Evolutionary conservation across 92 coral and sea anemone genomes (phyloP).

Genomic region (Umimayanthus kanabou): DNA sequence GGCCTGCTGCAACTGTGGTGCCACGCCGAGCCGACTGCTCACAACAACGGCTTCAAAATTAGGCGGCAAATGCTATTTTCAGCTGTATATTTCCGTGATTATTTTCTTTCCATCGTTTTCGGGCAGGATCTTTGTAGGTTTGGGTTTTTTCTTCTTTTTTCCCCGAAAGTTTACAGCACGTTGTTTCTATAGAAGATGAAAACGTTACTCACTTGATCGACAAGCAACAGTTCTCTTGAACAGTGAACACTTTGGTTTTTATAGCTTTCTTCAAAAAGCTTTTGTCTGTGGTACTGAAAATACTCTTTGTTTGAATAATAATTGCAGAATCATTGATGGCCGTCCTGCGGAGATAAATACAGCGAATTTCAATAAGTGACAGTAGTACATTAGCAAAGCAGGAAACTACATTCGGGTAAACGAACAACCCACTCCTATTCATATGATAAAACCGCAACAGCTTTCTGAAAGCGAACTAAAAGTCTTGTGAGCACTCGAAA

Average conservation of each 20-base stretch:
- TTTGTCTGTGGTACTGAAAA: constrained; percentile 1
- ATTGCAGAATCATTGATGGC: neutral
- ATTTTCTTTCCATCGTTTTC: too few relatives aligned
- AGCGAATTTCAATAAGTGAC: constrained; percentile 13
- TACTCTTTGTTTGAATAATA: neutral
- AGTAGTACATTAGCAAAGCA: neutral
- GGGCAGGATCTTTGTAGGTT: neutral
- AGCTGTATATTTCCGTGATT: too few relatives aligned
- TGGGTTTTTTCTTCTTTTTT: neutral
- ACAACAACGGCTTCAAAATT: neutral
- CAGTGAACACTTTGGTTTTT: neutral
- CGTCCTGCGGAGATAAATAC: constrained; percentile 17
- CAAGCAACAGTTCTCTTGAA: neutral
- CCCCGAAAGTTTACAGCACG: neutral
- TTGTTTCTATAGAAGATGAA: neutral
- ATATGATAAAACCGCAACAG: constrained; percentile 7
- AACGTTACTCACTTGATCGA: neutral
- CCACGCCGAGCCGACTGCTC: neutral
- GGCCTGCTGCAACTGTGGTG: neutral
- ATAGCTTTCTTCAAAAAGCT: neutral
- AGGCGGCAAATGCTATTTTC: neutral
- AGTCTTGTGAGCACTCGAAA: neutral
- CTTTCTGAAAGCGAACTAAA: neutral
- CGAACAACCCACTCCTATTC: constrained; percentile 13
- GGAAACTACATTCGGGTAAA: neutral